Evolutionary conservation across 2,888 invertebrate species (phyloP), one percentile per base, ranked within the genome.

Genomic region (Stenolophus ochropezus): DNA sequence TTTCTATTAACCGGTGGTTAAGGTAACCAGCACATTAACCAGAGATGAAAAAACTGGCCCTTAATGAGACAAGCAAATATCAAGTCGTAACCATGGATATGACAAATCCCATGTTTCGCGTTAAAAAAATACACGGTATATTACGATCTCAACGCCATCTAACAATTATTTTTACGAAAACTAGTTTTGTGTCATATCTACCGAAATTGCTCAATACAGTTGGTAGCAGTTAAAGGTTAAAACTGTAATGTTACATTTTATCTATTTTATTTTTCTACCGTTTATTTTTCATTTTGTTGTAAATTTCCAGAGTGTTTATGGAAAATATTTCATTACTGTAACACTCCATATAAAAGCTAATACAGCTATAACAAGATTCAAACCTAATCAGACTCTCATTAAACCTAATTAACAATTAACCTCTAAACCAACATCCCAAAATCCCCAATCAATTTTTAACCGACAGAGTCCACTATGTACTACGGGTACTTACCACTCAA

Each of bases 321-420:
- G n/a, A 61, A 58, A 61, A 61, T 25, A 23, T 23, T 61, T 23
- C 23, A 61, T 14, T 61, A 11, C 21, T 58, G 1, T 58, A 53
- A 4, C 6, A 56, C 11, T 20, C 8, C 8, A 21, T 2, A 56
- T 6, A 56, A 56, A 56, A 51, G 51, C 14, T 51, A 53, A 56
- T 56, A 21, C 20, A 14, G 61, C 25, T 23, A 14, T 61, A 61
- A 61, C 23, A 61, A 61, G 61, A 25, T 61, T 61, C 11, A 61
- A 61, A 61, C 25, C 61, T 77, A 58, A 77, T 77, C 47, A 77
- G 11, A 58, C n/a, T 25, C 61, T 56, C 77, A 42, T 77, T 77
- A 58, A 61, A 61, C 51, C 58, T 77, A 77, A 77, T 77, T 77
- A 61, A 77, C 33, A 77, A 77, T 61, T 61, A 77, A 71, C 49